Evolutionary conservation across 2,113 vertebrate species (phyloP).

Genomic region (Clarias gariepinus): DNA sequence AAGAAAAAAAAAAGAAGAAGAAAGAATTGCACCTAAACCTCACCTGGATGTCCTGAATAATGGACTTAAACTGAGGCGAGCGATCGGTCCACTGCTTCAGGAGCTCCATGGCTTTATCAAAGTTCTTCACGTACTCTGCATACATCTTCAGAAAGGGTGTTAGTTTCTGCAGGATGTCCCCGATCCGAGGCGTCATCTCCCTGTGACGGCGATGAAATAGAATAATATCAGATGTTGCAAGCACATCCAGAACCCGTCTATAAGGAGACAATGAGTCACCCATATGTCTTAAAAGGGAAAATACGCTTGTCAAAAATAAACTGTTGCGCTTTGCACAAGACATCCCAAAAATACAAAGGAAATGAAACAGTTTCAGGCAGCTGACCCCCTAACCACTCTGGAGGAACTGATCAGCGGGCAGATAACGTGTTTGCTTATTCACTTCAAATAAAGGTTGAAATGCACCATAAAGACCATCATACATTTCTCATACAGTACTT

Average conservation of each 20-base stretch:
- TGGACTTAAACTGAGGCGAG: slow-evolving; percentile 87
- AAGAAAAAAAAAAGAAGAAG: neutral
- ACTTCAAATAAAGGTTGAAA: neutral
- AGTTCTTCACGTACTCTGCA: slow-evolving; percentile 94
- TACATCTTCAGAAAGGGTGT: slow-evolving; percentile 99
- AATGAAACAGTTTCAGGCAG: slow-evolving; percentile 10
- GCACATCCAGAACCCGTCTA: neutral
- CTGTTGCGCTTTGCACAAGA: neutral
- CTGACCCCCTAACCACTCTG: neutral
- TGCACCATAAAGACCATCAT: neutral
- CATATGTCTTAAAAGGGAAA: neutral
- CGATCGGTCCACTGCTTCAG: slow-evolving; percentile 92
- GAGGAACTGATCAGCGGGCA: neutral
- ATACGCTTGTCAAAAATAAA: neutral
- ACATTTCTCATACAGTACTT: neutral
- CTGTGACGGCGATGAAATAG: slow-evolving; percentile 50
- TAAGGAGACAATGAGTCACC: neutral
- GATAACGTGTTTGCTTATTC: neutral
- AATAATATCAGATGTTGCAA: neutral
- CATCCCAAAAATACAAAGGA: neutral
- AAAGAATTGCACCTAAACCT: neutral
- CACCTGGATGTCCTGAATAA: slow-evolving; percentile 94
- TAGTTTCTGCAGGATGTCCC: slow-evolving; percentile 94
- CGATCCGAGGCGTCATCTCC: slow-evolving; percentile 84
- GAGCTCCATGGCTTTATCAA: slow-evolving; percentile 93